Evolutionary conservation across 2,113 vertebrate genomes (phyloP).

Genomic region (Symphodus melops): DNA sequence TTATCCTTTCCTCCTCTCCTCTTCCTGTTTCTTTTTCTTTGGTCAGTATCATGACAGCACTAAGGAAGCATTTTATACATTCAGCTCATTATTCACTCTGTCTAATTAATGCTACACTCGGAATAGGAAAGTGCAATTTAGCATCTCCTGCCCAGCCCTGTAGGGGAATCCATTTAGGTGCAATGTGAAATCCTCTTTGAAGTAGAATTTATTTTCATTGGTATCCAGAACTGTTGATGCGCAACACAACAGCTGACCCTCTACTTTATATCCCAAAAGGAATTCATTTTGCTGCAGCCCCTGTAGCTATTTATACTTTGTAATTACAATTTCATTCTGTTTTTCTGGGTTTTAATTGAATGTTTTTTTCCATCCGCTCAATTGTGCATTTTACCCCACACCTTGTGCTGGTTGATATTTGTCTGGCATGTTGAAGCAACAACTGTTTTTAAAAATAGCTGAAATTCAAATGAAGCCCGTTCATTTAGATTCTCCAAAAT

Average conservation of each 20-base stretch:
- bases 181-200: conserved; percentile 57
- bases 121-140: conserved; percentile 70
- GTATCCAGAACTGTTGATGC: conserved; percentile 48
- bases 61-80: conserved; percentile 68
- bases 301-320: conserved; percentile 39
- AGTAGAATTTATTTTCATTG: conserved; percentile 58
- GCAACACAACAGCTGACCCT: conserved; percentile 56
- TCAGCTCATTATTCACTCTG: conserved; percentile 71
- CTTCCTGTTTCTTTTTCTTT: neutral
- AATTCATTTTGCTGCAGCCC: conserved; percentile 46
- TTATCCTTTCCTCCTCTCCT: neutral
- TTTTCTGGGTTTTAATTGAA: conserved; percentile 35
- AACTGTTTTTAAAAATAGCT: neutral
- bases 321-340: conserved; percentile 29
- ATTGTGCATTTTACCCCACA: neutral
- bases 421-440: neutral
- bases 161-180: conserved; percentile 58
- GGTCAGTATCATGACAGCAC: conserved; percentile 54
- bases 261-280: conserved; percentile 47
- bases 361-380: conserved; percentile 18
- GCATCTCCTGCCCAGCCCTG: conserved; percentile 51
- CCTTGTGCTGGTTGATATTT: conserved; percentile 2
- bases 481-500: too few relatives aligned
- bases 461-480: too few relatives aligned
- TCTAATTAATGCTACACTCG: conserved; percentile 72